Evolutionary conservation across 2,888 invertebrate genomes (phyloP), one percentile per base, ranked within the genome.

Genomic region (Drosophila anomelani): DNA sequence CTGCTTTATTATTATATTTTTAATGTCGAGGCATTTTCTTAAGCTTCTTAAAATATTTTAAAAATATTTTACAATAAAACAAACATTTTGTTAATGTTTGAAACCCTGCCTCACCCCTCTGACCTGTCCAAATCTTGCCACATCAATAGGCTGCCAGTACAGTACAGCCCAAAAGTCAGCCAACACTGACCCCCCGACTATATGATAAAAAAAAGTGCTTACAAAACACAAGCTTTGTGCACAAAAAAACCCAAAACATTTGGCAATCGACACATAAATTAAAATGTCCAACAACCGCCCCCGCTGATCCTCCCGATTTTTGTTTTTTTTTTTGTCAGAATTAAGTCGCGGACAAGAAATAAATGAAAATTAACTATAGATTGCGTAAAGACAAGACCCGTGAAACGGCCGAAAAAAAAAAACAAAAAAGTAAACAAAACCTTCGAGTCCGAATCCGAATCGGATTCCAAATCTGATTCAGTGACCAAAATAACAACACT

Each of bases 241-340:
- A 51, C 20, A 67, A 67, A 59, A 54, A 68, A 63, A 58, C n/a
- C 10, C 3, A 69, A 66, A 70, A 69, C 56, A 77, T 80, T 81
- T 76, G 66, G 68, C 77, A 80, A 80, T 81, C 68, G 68, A 60
- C 70, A 80, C 69, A 82, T 76, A 81, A 83, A 81, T 80, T 77
- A 77, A 80, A 80, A 77, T 74, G 56, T 23, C 51, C 39, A 44
- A 36, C 34, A 51, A 23, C 63, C 63, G 29, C 70, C 54, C 66
- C 72, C 60, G 34, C 23, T 32, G 41, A 34, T 61, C 32, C 32
- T 23, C 26, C 41, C 9, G 29, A 13, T 32, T 36, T 36, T 36
- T 41, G 17, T 20, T 20, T 20, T 43, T 41, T 41, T 56, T 43
- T 43, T 20, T n/a, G n/a, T 57, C 74, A 80, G 81, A 81, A 81